These are phyloP conservation scores for Apus apus DNA, from an alignment of 2,113 vertebrate genomes.

Conservation along the genomic window DNA sequence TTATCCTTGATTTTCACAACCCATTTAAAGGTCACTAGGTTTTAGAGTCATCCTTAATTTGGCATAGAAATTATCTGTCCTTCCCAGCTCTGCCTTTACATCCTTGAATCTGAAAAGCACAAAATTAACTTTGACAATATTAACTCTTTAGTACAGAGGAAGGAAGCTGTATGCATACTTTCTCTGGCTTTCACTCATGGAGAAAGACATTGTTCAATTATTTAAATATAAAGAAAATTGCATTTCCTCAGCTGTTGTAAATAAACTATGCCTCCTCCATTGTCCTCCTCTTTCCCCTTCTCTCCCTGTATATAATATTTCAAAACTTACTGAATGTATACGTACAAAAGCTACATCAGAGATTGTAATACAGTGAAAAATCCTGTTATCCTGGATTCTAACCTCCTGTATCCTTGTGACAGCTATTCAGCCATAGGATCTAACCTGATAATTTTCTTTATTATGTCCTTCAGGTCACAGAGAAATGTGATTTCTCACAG, in stretches of 20 bases:
- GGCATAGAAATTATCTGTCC: constrained; percentile 51
- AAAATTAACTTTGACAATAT: constrained; percentile 18
- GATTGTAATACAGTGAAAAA: neutral
- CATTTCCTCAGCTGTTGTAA: neutral
- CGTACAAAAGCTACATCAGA: neutral
- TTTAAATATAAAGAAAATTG: neutral
- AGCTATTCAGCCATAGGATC: neutral
- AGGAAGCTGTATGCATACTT: neutral
- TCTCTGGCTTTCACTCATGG: neutral
- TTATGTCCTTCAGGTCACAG: neutral
- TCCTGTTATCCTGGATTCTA: neutral
- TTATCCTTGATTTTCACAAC: constrained; percentile 66
- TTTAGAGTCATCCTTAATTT: constrained; percentile 65
- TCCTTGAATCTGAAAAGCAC: neutral
- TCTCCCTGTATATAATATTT: neutral
- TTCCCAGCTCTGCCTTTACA: neutral
- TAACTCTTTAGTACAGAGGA: constrained; percentile 2
- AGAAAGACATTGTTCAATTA: neutral
- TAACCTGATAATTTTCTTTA: neutral
- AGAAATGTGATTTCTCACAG: neutral
- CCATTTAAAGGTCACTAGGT: constrained; percentile 72
- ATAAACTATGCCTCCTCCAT: neutral
- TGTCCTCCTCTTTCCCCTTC: neutral
- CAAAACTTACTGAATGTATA: neutral
- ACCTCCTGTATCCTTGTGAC: neutral